Percentiles rank a stretch among this genome's conserved stretches.
phyloP scores from a whole-genome alignment of 2,797 vertebrate species.

The Danionella dracula region DNA sequence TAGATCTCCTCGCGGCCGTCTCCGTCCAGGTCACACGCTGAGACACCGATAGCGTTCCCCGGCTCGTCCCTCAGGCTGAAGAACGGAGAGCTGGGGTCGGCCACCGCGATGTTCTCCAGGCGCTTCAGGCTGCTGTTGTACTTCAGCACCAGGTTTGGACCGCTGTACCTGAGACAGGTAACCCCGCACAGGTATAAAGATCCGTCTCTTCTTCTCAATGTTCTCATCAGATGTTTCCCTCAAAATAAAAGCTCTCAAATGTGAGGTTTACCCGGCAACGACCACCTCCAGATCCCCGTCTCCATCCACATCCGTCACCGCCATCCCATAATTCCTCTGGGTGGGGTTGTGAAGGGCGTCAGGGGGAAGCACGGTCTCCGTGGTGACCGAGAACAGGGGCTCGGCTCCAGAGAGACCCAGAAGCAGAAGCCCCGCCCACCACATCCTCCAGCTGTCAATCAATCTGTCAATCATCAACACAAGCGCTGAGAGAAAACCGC shows the following conservation, averaged over 20 bases:
- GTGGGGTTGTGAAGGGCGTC: conserved; percentile 85
- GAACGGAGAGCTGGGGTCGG: conserved; percentile 80
- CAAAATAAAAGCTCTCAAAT: too few relatives aligned
- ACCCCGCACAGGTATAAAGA: too few relatives aligned
- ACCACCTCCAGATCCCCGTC: conserved; percentile 87
- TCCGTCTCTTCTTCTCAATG: too few relatives aligned
- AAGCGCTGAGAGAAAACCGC: too few relatives aligned
- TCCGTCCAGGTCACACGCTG: conserved; percentile 90
- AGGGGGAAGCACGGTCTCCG: conserved; percentile 74
- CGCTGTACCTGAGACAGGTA: conserved; percentile 75
- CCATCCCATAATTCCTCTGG: conserved; percentile 92
- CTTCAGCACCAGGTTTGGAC: conserved; percentile 91
- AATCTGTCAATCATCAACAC: background rate
- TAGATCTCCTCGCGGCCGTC: conserved; percentile 93
- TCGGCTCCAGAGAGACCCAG: conserved; percentile 54
- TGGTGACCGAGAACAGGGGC: conserved; percentile 77
- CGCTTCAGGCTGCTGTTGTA: conserved; percentile 68
- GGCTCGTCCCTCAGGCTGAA: conserved; percentile 79
- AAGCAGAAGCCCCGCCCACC: conserved; percentile 1
- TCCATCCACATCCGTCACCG: conserved; percentile 85
- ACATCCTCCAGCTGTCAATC: conserved; percentile 13
- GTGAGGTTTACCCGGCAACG: conserved; percentile 79
- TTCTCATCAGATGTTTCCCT: too few relatives aligned
- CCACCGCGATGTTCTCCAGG: conserved; percentile 81
- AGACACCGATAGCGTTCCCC: conserved; percentile 89